These are phyloP conservation scores for Lasioglossum villosulum DNA, from an alignment of 2,888 invertebrate species.

Conservation along the genomic window DNA sequence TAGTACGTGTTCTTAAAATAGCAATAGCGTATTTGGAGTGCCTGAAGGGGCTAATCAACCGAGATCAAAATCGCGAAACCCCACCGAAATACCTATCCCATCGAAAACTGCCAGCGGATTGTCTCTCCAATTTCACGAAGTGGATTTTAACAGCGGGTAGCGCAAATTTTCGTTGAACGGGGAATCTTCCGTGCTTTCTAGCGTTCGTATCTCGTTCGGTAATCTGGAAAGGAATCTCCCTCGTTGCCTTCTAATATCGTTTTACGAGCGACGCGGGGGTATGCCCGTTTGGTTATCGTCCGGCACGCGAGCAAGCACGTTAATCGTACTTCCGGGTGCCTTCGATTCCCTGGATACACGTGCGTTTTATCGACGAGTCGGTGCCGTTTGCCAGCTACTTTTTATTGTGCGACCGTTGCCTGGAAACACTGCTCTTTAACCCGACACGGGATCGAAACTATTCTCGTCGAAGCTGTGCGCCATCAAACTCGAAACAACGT, in stretches of 20 bases:
- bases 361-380: conserved; percentile 51
- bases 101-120: background rate
- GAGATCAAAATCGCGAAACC: background rate
- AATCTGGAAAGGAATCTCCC: background rate
- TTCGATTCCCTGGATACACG: conserved; percentile 46
- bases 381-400: conserved; percentile 33
- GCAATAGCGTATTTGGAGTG: background rate
- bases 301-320: conserved; percentile 50
- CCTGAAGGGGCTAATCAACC: background rate
- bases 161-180: background rate
- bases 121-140: background rate
- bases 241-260: conserved; percentile 5
- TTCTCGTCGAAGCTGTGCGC: background rate
- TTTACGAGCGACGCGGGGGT: background rate
- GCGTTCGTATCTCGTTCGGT: background rate
- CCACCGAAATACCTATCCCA: background rate
- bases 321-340: conserved; percentile 39
- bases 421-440: conserved; percentile 44
- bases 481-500: background rate
- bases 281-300: background rate
- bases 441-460: background rate
- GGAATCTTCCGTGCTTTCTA: background rate
- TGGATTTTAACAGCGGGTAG: background rate
- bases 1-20: background rate
- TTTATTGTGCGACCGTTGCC: conserved; percentile 61